phyloP scores from a whole-genome alignment of 2,113 vertebrate species.

The Chloropsis hardwickii region DNA sequence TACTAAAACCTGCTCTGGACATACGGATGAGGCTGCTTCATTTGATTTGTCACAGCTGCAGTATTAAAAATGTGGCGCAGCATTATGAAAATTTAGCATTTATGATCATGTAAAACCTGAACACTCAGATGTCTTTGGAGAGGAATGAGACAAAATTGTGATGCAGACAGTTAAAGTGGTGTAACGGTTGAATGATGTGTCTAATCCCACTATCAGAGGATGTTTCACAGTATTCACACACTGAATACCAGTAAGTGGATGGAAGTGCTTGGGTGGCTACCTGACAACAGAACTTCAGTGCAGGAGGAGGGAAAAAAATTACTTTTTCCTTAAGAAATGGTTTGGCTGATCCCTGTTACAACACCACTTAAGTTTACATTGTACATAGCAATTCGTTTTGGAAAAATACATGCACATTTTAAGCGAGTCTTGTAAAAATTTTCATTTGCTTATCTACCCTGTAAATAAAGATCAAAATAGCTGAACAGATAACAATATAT shows the following conservation, averaged over 20 bases:
- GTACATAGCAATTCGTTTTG: neutral
- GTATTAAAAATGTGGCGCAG: neutral
- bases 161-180: neutral
- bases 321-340: neutral
- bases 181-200: neutral
- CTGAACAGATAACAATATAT: neutral
- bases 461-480: neutral
- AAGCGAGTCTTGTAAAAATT: neutral
- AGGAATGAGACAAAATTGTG: neutral
- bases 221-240: neutral
- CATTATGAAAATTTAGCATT: neutral
- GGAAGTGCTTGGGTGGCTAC: neutral
- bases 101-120: neutral
- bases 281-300: neutral
- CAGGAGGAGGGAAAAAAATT: neutral
- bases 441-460: neutral
- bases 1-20: neutral
- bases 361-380: neutral
- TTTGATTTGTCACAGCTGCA: neutral
- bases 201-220: neutral
- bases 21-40: neutral
- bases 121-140: neutral
- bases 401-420: neutral
- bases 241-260: too few species aligned
- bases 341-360: neutral